Conservation (phyloP, 2,113 vertebrate species). For the Megaceryle torquata region DNA sequence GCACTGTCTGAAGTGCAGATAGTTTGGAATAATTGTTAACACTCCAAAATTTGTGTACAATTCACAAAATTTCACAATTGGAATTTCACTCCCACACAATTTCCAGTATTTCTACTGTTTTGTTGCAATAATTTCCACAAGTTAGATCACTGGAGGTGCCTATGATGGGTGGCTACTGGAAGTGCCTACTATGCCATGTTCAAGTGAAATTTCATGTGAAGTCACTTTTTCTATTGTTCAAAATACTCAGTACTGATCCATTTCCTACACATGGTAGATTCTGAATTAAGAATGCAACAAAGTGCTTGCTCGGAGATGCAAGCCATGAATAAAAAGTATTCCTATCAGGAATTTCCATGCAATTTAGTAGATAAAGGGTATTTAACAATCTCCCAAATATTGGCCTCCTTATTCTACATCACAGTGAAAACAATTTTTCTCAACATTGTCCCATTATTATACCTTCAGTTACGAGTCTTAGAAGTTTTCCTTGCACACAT, state of each 20-base stretch:
- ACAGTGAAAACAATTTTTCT: fast-evolving
- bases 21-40: background rate
- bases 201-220: background rate
- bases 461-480: background rate
- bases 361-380: background rate
- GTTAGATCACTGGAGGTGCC: background rate
- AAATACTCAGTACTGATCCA: background rate
- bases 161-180: background rate
- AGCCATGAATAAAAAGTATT: background rate
- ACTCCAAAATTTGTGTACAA: background rate
- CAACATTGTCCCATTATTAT: background rate
- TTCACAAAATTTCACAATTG: background rate
- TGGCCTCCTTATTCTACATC: background rate
- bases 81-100: background rate
- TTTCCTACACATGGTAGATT: background rate
- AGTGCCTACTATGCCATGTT: background rate
- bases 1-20: background rate
- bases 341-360: background rate
- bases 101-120: background rate
- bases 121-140: background rate
- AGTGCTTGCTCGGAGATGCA: background rate
- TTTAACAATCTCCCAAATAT: background rate
- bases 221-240: background rate
- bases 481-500: background rate
- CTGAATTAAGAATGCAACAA: background rate